phyloP scores from a whole-genome alignment of 2,113 vertebrate species.

The Saccopteryx leptura region DNA sequence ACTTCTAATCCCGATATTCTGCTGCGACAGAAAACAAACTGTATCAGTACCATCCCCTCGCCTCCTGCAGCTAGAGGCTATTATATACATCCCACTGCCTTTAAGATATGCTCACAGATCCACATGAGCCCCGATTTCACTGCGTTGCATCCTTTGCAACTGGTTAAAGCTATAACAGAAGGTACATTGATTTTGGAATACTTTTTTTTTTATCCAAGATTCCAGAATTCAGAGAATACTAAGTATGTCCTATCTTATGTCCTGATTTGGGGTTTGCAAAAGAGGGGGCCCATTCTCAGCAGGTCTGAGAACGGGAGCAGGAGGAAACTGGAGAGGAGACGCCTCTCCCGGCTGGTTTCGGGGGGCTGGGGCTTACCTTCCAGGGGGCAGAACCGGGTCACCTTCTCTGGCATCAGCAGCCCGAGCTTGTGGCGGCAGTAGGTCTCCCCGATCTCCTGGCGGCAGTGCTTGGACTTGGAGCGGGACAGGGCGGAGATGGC shows the following conservation, averaged over 20 bases:
- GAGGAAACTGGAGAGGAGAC: accelerated
- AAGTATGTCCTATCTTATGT: accelerated
- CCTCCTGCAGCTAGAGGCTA: too few relatives aligned
- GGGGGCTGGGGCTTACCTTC: slow-evolving; percentile 92
- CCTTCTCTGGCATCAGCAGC: slow-evolving; percentile 96
- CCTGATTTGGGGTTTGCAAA: not conserved
- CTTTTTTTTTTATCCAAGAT: not conserved
- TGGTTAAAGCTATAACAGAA: not conserved
- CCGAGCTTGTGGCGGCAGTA: slow-evolving; percentile 96
- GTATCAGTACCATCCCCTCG: accelerated
- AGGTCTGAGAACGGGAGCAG: not conserved
- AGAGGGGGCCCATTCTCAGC: not conserved
- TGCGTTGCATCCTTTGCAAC: too few relatives aligned
- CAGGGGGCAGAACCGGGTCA: slow-evolving; percentile 95
- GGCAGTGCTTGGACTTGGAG: slow-evolving; percentile 94
- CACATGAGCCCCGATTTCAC: accelerated
- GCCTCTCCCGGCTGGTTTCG: too few relatives aligned
- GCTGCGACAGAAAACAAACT: not conserved
- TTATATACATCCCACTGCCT: too few relatives aligned
- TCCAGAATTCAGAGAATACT: not conserved
- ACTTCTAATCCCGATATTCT: not conserved
- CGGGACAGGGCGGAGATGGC: slow-evolving; percentile 96
- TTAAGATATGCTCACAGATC: too few relatives aligned
- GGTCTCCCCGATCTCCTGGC: slow-evolving; percentile 95
- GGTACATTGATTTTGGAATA: not conserved